phyloP scores from a whole-genome alignment of 2,888 invertebrate species.

The Calliphora vomitoria region DNA sequence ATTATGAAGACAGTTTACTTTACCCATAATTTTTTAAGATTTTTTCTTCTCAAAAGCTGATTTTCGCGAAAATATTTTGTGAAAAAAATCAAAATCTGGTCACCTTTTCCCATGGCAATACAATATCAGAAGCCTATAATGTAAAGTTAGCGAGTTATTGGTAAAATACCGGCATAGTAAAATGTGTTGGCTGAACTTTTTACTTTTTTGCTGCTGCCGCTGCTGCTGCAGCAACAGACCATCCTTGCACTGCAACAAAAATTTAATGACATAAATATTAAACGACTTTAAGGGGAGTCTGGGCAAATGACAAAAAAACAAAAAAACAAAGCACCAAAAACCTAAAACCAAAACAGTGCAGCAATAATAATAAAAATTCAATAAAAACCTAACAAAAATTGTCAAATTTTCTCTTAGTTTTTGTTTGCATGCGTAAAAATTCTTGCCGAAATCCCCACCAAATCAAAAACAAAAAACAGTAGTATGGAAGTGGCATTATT shows the following conservation, averaged over 20 bases:
- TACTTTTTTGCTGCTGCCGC: slow-evolving; percentile 20
- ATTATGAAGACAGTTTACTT: no score
- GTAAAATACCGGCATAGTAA: slow-evolving; percentile 43
- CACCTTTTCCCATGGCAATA: slow-evolving; percentile 32
- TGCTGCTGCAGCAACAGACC: slow-evolving; percentile 18
- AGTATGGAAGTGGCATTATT: slow-evolving; percentile 71
- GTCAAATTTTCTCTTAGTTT: slow-evolving; percentile 8
- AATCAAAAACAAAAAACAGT: slow-evolving; percentile 36
- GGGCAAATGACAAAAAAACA: slow-evolving; percentile 33
- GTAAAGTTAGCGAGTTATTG: slow-evolving; percentile 62
- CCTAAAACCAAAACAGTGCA: slow-evolving; percentile 18
- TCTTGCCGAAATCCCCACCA: slow-evolving; percentile 21
- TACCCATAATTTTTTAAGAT: no score
- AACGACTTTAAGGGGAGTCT: slow-evolving; percentile 70
- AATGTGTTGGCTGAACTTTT: slow-evolving; percentile 20
- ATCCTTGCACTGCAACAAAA: slow-evolving; percentile 66
- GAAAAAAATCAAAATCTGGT: slow-evolving; percentile 31
- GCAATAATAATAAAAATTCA: slow-evolving; percentile 57
- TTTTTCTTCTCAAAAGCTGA: no score
- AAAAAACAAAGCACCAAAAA: not conserved
- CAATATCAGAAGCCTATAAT: slow-evolving; percentile 58
- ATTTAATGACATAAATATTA: slow-evolving; percentile 73
- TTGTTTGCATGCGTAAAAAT: slow-evolving; percentile 68
- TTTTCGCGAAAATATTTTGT: no score
- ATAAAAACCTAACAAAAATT: slow-evolving; percentile 46